Conservation (phyloP, 2,888 invertebrate genomes). For the Trichopoda pennipes region DNA sequence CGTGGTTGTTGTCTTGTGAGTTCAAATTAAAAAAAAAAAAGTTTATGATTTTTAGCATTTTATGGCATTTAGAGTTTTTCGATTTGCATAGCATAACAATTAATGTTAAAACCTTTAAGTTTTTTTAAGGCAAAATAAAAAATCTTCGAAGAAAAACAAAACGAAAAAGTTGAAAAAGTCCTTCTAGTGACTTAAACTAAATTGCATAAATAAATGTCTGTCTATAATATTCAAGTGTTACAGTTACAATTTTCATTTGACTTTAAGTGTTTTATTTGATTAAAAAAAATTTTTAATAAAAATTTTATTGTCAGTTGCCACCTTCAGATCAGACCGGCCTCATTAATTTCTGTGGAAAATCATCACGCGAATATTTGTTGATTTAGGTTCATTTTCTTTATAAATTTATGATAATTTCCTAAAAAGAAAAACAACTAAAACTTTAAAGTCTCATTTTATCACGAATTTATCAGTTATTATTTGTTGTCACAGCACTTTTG, state of each 20-base stretch:
- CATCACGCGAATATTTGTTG: conserved; percentile 74
- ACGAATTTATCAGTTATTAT: conserved; percentile 64
- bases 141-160: conserved; percentile 1
- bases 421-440: conserved; percentile 76
- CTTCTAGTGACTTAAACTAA: conserved; percentile 11
- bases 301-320: conserved; percentile 65
- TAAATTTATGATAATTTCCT: conserved; percentile 79
- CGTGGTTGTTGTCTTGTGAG: conserved; percentile 55
- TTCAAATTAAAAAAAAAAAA: conserved; percentile 45
- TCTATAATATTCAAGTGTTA: conserved; percentile 24
- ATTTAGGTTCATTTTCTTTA: conserved; percentile 79
- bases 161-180: conserved; percentile 53
- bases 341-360: conserved; percentile 68
- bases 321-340: conserved; percentile 67
- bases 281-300: conserved; percentile 35
- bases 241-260: conserved; percentile 43
- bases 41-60: conserved; percentile 68
- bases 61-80: conserved; percentile 69
- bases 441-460: conserved; percentile 55
- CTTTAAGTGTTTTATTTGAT: conserved; percentile 68
- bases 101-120: conserved; percentile 69
- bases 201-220: conserved; percentile 31
- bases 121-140: conserved; percentile 14
- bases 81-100: conserved; percentile 70
- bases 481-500: conserved; percentile 38